A percentile compares a stretch with the other conserved stretches of the same genome.
These are phyloP conservation scores for Elymnias hypermnestra DNA, from an alignment of 1,140 invertebrate species.

Conservation along the genomic window DNA sequence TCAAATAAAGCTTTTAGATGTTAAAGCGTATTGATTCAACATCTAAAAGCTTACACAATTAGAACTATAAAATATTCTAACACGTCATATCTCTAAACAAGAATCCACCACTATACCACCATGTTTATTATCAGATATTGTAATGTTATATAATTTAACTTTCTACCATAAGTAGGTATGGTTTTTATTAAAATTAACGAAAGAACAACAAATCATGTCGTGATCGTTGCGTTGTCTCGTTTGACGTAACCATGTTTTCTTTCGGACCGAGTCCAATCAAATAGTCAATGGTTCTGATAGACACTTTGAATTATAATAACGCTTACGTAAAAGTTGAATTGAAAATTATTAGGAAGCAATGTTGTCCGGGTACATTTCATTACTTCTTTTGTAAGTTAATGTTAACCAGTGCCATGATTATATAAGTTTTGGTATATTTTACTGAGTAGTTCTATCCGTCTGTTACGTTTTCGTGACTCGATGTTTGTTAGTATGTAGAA, in stretches of 20 bases:
- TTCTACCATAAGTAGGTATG: conserved; percentile 9
- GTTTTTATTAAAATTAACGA: conserved; percentile 17
- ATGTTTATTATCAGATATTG: neutral
- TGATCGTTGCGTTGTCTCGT: conserved; percentile 18
- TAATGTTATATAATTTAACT: conserved; percentile 14
- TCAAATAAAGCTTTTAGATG: too few relatives aligned
- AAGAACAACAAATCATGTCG: conserved; percentile 18
- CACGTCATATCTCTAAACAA: too few relatives aligned
- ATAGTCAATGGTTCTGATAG: neutral
- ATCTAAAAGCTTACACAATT: too few relatives aligned
- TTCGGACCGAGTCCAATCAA: neutral
- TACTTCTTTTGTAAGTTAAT: neutral
- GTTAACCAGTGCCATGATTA: too few relatives aligned
- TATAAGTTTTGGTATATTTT: too few relatives aligned
- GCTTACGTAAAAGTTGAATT: neutral
- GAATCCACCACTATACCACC: neutral
- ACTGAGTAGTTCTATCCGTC: too few relatives aligned
- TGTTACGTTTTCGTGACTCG: too few relatives aligned
- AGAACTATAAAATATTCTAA: too few relatives aligned
- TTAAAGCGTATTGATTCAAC: too few relatives aligned
- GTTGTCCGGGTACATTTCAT: too few relatives aligned
- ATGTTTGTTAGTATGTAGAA: too few relatives aligned
- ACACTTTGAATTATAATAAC: neutral
- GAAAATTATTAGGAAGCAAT: conserved; percentile 2
- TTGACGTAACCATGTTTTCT: conserved; percentile 26